Conservation (phyloP, 2,888 invertebrate genomes). For the Hypselothyrea guttata region DNA sequence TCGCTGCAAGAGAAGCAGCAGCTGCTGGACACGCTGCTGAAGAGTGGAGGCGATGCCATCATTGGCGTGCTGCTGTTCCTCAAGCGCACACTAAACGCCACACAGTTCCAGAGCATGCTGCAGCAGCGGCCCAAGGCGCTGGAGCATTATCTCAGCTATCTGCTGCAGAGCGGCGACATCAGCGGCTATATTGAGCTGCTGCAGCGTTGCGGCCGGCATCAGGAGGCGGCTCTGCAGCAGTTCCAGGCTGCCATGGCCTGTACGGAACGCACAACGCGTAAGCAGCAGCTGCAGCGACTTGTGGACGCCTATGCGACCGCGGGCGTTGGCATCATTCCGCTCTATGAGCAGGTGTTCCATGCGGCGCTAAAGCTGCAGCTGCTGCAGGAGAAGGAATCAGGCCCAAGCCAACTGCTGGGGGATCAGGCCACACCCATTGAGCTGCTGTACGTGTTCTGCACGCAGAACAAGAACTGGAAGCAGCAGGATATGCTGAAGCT, state of each 20-base stretch:
- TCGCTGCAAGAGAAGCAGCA: slow-evolving; percentile 87
- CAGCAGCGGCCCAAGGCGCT: slow-evolving; percentile 88
- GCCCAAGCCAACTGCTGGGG: too few relatives aligned
- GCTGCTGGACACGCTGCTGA: slow-evolving; percentile 87
- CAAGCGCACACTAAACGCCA: slow-evolving; percentile 88
- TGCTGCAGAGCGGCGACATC: slow-evolving; percentile 85
- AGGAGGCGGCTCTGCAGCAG: slow-evolving; percentile 85
- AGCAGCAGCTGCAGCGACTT: slow-evolving; percentile 70
- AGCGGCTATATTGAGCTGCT: slow-evolving; percentile 84
- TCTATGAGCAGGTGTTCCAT: slow-evolving; percentile 78
- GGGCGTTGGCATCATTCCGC: slow-evolving; percentile 59
- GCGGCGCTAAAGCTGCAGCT: slow-evolving; percentile 71
- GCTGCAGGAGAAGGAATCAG: slow-evolving; percentile 65
- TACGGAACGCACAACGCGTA: slow-evolving; percentile 75
- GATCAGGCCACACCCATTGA: slow-evolving; percentile 77
- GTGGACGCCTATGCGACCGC: slow-evolving; percentile 62
- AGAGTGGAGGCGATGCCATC: slow-evolving; percentile 89
- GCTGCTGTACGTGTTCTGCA: slow-evolving; percentile 76
- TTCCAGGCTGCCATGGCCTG: slow-evolving; percentile 79
- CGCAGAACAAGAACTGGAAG: slow-evolving; percentile 80
- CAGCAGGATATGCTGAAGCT: slow-evolving; percentile 68
- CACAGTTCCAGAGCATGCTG: slow-evolving; percentile 87
- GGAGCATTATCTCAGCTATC: slow-evolving; percentile 88
- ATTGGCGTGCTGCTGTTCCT: slow-evolving; percentile 87
- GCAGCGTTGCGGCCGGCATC: slow-evolving; percentile 87